Evolutionary conservation across 2,113 vertebrate genomes (phyloP).

Genomic region (Paraplagusia blochii): DNA sequence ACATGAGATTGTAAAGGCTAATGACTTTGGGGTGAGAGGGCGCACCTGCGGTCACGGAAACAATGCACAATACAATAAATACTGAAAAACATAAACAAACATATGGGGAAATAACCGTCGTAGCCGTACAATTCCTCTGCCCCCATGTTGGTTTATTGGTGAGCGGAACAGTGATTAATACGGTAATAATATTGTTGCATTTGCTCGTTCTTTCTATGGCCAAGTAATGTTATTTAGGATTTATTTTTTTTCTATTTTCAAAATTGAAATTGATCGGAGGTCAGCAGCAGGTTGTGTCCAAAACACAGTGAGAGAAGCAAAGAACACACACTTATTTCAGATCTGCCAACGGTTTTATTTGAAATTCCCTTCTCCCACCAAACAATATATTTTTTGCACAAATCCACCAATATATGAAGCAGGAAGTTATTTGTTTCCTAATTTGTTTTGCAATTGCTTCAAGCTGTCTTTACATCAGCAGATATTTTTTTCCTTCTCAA

Average conservation of each 20-base stretch:
- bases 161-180: conserved; percentile 17
- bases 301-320: conserved; percentile 20
- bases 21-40: conserved; percentile 71
- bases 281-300: conserved; percentile 23
- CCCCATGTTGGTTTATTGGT: conserved; percentile 4
- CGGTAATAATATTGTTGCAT: conserved; percentile 15
- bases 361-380: conserved; percentile 1
- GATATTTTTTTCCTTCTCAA: conserved; percentile 50
- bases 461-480: conserved; percentile 54
- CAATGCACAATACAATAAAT: conserved; percentile 68
- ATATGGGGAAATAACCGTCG: conserved; percentile 55
- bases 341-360: conserved; percentile 22
- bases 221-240: conserved; percentile 21
- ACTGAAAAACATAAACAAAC: conserved; percentile 67
- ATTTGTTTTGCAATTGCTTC: conserved; percentile 49
- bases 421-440: conserved; percentile 27
- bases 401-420: conserved; percentile 2
- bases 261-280: conserved; percentile 35
- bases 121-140: background rate
- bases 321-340: conserved; percentile 17
- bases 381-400: conserved; percentile 13
- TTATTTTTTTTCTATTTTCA: conserved; percentile 24
- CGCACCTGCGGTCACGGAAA: conserved; percentile 67
- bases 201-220: conserved; percentile 14
- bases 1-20: conserved; percentile 65